Evolutionary conservation across 2,113 vertebrate genomes (phyloP).

Genomic region (Gopherus flavomarginatus): DNA sequence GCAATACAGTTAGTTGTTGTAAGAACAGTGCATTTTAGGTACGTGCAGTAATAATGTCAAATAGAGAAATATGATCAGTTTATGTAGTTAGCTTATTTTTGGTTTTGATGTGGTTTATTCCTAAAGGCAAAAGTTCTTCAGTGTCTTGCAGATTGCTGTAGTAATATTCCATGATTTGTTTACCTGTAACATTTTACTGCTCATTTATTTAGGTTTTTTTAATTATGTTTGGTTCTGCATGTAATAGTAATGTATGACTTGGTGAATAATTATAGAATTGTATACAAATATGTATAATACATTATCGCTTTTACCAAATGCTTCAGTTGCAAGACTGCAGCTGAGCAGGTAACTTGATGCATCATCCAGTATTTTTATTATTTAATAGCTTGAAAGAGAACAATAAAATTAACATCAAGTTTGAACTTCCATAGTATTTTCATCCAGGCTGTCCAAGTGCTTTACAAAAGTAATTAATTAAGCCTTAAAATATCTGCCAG

Average conservation of each 20-base stretch:
- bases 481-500: neutral
- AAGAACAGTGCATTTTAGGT: neutral
- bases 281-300: neutral
- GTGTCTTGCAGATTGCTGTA: neutral
- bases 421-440: accelerated
- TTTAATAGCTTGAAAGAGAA: neutral
- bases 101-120: neutral
- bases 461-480: neutral
- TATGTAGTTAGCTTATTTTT: neutral
- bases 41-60: accelerated
- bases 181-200: neutral
- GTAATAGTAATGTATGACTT: neutral
- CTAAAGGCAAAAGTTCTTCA: neutral
- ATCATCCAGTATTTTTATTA: neutral
- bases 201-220: neutral
- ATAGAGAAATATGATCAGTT: neutral
- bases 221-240: neutral
- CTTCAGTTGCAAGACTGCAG: accelerated
- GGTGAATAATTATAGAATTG: neutral
- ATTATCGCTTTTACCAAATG: neutral
- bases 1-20: accelerated
- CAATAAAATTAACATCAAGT: neutral
- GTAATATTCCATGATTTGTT: neutral
- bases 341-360: neutral
- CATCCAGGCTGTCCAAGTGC: neutral